Conservation (phyloP, 2,888 invertebrate genomes). For the Pseudococcus jackbeardsleyi region DNA sequence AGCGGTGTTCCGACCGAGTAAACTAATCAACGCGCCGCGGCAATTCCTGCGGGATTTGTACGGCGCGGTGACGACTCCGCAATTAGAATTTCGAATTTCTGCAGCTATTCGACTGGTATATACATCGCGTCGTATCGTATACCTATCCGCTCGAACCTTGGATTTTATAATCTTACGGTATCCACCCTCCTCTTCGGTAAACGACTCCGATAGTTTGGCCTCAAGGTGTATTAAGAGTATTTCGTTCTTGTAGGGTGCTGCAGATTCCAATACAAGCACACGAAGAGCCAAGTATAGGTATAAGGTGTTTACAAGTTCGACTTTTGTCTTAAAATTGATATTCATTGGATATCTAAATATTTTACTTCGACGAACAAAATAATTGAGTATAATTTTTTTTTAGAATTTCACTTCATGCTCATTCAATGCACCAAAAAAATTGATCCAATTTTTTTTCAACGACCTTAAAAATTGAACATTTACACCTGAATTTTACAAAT, state of each 20-base stretch:
- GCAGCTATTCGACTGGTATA: background rate
- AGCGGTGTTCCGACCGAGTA: slow-evolving; percentile 65
- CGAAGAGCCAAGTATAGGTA: background rate
- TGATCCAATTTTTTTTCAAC: too few species aligned
- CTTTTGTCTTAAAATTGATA: background rate
- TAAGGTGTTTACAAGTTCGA: background rate
- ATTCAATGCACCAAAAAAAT: too few species aligned
- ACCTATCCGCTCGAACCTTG: background rate
- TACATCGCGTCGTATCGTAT: background rate
- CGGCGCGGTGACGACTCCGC: slow-evolving; percentile 63
- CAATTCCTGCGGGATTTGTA: slow-evolving; percentile 61
- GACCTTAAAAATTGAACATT: too few species aligned
- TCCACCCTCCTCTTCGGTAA: background rate
- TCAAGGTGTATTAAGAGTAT: background rate
- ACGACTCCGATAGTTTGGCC: background rate
- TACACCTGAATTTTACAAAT: too few species aligned
- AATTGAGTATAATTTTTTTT: too few species aligned
- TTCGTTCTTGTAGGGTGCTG: background rate
- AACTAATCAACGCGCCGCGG: slow-evolving; percentile 63
- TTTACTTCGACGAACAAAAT: too few species aligned
- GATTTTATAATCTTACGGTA: background rate
- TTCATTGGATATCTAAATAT: too few species aligned
- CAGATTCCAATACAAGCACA: background rate
- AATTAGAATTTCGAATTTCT: slow-evolving; percentile 64
- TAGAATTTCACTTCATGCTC: too few species aligned